Base-by-base conservation (phyloP, 2,113 vertebrate genomes). In the Panurus biarmicus region DNA sequence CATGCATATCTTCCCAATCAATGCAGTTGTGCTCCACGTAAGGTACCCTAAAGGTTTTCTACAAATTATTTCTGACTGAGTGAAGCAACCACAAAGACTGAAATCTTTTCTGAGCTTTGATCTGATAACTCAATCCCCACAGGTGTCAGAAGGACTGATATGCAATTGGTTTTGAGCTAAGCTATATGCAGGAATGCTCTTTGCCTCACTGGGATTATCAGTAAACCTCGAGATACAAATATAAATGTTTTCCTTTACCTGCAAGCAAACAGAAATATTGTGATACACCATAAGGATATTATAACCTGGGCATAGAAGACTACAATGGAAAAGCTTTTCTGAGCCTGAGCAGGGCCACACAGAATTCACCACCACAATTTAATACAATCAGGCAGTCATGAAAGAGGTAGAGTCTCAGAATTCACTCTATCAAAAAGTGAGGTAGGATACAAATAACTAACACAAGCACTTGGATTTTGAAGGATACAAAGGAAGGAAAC, bases 11-110 rank as follows among this genome's bases (percentile, higher is more conserved):
- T 95, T 81, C 72, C n/a, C 87, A 90, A 90, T 87, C 90, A 88
- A 48, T 86, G 72, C 50, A 72, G 42, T 85, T 74, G 40, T 65
- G 53, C 65, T 91, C 48, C 92, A 70, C 35, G 60, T 26, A 96
- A 94, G 33, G 61, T 66, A 72, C 76, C 80, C 87, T 93, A 73
- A 86, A 94, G 91, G 67, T 76, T 72, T 87, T 89, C 57, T 65
- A 91, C 74, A 77, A 92, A 85, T 89, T 73, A 82, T 85, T 92
- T 95, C 80, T 95, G 84, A 91, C 65, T 93, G 65, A 94, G 42
- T 73, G 64, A 70, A 95, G 58, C 22, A 95, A 40, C 38, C 58
- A 70, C 5, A 1, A 72, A 96, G 92, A 76, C 92, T 24, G 94
- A 94, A 95, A 89, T 40, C 85, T 29, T 72, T 65, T 72, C 29